Conservation (phyloP, 1,140 invertebrate species). For the Neodiprion pinetum region DNA sequence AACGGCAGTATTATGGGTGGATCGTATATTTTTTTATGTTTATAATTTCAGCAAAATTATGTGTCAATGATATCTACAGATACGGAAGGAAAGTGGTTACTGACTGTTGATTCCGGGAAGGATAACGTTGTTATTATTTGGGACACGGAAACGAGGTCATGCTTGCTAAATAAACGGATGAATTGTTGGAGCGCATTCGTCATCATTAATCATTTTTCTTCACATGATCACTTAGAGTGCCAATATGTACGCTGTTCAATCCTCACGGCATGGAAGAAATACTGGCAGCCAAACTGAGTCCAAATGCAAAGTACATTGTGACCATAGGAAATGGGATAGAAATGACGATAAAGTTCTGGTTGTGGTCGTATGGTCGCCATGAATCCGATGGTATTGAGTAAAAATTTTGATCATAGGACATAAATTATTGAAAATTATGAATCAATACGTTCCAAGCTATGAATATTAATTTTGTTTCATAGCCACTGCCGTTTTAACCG, state of each 20-base stretch:
- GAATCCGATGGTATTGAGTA: conserved; percentile 58
- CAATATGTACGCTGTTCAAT: conserved; percentile 61
- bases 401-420: background rate
- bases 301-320: conserved; percentile 64
- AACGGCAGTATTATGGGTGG: no score
- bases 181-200: conserved; percentile 17
- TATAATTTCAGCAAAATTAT: conserved; percentile 54
- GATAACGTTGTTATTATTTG: conserved; percentile 66
- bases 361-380: conserved; percentile 63
- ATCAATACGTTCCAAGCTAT: background rate
- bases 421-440: background rate
- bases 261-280: conserved; percentile 54
- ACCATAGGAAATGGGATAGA: conserved; percentile 58
- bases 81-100: conserved; percentile 59
- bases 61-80: conserved; percentile 57
- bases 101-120: conserved; percentile 62
- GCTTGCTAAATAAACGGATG: conserved; percentile 32
- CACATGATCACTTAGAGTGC: conserved; percentile 43
- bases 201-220: conserved; percentile 14
- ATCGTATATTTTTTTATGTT: background rate
- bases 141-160: conserved; percentile 55
- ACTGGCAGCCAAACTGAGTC: conserved; percentile 59
- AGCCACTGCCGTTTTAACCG: conserved; percentile 31
- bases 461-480: conserved; percentile 13
- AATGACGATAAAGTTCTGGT: conserved; percentile 62